Evolutionary conservation across 37 sponge, comb jelly and placozoan species (phyloP).

Genomic region (Crambe crambe): DNA sequence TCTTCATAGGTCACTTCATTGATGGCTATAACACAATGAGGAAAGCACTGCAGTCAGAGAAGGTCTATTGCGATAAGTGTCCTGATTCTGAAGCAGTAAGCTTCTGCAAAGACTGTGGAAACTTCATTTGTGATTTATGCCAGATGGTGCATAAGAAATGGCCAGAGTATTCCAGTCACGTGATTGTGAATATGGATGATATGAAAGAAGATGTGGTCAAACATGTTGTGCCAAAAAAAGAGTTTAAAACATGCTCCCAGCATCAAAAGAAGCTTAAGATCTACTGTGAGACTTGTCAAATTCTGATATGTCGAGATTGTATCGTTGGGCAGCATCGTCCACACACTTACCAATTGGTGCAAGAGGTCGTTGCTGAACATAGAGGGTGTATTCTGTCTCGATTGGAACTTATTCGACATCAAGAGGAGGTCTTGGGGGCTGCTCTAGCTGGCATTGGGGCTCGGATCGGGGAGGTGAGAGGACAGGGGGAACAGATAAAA

Average conservation of each 20-base stretch:
- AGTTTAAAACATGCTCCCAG: no score
- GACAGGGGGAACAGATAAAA: background rate
- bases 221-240: no score
- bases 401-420: background rate
- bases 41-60: background rate
- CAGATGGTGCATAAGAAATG: background rate
- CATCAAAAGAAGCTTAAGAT: no score
- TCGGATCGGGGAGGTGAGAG: background rate
- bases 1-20: slow-evolving; percentile 6
- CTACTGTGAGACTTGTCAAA: no score
- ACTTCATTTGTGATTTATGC: slow-evolving; percentile 23
- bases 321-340: no score
- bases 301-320: no score
- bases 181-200: background rate
- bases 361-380: background rate
- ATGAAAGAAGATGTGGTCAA: no score
- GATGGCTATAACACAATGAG: slow-evolving; percentile 5
- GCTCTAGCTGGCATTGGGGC: background rate
- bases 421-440: background rate
- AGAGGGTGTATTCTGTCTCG: background rate
- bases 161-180: background rate
- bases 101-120: slow-evolving; percentile 24
- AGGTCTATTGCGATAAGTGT: slow-evolving; percentile 12
- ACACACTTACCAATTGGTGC: no score
- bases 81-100: background rate